Base-by-base conservation (phyloP, 2,113 vertebrate genomes). In the Gymnobelideus leadbeateri region DNA sequence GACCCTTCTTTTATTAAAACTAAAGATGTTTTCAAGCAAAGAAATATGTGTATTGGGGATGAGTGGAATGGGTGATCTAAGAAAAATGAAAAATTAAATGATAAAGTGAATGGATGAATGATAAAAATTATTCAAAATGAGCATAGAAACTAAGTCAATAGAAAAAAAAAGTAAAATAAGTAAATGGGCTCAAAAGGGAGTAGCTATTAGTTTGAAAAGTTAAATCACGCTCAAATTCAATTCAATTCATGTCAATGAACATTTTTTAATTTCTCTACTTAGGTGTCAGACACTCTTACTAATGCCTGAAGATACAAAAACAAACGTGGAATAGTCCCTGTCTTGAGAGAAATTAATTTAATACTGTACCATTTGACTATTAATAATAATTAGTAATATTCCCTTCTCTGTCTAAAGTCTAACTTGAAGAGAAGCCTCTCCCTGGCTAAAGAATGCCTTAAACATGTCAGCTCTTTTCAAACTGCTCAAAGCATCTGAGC, bases 11-110 rank as follows among this genome's bases (percentile, higher is more conserved):
- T 46, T 84, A 51, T 7, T 10, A 19, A 49, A 5, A 14, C 1
- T 68, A 47, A 96, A 96, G 51, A 92, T 28, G 84, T 54, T 47
- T 37, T 68, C 57, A 68, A 68, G 31, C 3, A 92, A n/a, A 89
- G 61, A 37, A 68, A 92, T 61, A 90, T 93, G 24, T 53, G 11
- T 90, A 68, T n/a, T 50, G 28, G 89, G 3, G 46, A 8, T 51
- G 53, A n/a, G n/a, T 37, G 24, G 43, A 26, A 1, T 54, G 51
- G 12, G 3, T 50, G 26, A 31, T 26, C 19, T 43, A 23, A 3
- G 61, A 90, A 46, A 11, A 93, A 68, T 37, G 0, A 90, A 91
- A 0, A 91, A 55, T 26, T 26, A 55, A 51, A 24, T 31, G 0
- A 16, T 91, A 94, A 77, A 23, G 92, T 68, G 94, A 90, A 92